These are phyloP conservation scores for Sesia apiformis DNA, from an alignment of 2,888 invertebrate species.

Conservation along the genomic window DNA sequence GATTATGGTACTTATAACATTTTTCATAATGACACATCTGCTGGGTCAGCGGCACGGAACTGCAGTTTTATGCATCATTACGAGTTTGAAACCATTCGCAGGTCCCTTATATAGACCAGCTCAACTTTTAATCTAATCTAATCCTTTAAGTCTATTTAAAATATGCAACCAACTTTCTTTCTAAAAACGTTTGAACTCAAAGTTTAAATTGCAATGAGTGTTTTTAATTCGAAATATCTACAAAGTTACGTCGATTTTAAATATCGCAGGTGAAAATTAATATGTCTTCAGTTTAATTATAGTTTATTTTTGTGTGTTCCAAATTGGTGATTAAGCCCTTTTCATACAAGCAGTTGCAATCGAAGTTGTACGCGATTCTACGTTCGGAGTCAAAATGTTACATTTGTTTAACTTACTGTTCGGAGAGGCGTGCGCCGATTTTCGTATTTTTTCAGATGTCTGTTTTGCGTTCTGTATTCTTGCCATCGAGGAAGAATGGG, in stretches of 20 bases:
- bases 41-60: neutral
- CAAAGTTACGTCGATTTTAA: too few relatives aligned
- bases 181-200: too few relatives aligned
- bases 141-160: constrained; percentile 13
- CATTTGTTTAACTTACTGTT: constrained; percentile 18
- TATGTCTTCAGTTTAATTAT: too few relatives aligned
- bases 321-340: too few relatives aligned
- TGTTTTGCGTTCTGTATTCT: neutral
- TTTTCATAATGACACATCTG: neutral
- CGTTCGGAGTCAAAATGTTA: constrained; percentile 14
- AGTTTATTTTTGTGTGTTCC: too few relatives aligned
- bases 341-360: neutral
- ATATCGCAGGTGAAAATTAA: too few relatives aligned
- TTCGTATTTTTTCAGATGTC: neutral
- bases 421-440: constrained; percentile 9
- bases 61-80: constrained; percentile 7
- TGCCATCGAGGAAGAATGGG: too few relatives aligned
- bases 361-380: constrained; percentile 2
- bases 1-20: neutral
- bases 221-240: too few relatives aligned
- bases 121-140: constrained; percentile 20
- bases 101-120: constrained; percentile 16
- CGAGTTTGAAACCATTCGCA: constrained; percentile 15
- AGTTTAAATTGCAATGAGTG: too few relatives aligned
- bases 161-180: too few relatives aligned